A percentile compares a stretch with the other conserved stretches of the same genome.
These are phyloP conservation scores for Theodoxus fluviatilis DNA, from an alignment of 2,888 invertebrate species.

Conservation along the genomic window DNA sequence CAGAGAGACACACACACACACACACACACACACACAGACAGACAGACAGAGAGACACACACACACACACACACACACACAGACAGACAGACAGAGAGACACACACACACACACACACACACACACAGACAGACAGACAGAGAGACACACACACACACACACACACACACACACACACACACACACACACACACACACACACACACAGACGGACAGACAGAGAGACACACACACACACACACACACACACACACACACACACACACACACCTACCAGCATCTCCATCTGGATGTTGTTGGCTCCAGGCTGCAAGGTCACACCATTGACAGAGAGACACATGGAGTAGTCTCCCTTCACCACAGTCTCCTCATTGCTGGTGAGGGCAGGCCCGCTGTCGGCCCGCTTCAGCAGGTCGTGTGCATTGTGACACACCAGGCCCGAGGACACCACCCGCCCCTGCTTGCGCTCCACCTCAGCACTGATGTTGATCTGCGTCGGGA, in stretches of 20 bases:
- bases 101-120: neutral
- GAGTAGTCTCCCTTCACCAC: constrained; percentile 75
- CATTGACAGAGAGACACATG: constrained; percentile 69
- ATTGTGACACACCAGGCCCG: constrained; percentile 49
- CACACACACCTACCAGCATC: constrained; percentile 60
- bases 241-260: neutral
- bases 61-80: no score
- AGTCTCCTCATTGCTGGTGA: constrained; percentile 67
- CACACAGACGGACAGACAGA: neutral
- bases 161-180: neutral
- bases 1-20: no score
- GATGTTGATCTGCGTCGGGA: constrained; percentile 40
- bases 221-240: neutral
- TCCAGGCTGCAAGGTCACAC: constrained; percentile 66
- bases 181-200: neutral
- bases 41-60: no score
- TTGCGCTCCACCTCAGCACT: constrained; percentile 42
- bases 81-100: no score
- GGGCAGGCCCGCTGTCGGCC: constrained; percentile 44
- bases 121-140: neutral
- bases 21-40: no score
- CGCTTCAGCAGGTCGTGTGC: constrained; percentile 50
- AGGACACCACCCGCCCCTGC: constrained; percentile 36
- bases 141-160: neutral
- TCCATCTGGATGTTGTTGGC: constrained; percentile 64